Percentiles rank a stretch among this genome's conserved stretches.
These are phyloP conservation scores for Leptocoma aspasia DNA, from an alignment of 2,113 vertebrate genomes.

Conservation along the genomic window DNA sequence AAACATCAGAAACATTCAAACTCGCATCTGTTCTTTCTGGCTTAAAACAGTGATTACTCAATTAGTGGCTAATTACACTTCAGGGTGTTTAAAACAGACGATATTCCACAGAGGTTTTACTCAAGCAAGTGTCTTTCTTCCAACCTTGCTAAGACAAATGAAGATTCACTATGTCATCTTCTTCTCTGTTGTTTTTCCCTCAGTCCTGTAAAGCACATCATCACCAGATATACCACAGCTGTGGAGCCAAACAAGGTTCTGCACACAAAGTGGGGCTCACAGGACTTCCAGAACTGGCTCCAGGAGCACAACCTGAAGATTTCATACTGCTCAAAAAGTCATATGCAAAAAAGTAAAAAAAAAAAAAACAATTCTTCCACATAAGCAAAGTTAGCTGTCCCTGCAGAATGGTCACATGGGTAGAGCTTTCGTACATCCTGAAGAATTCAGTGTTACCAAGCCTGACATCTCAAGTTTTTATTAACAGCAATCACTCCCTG, in stretches of 20 bases:
- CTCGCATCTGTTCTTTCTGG: background rate
- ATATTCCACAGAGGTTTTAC: background rate
- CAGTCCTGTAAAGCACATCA: background rate
- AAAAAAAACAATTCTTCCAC: background rate
- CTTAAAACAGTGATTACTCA: background rate
- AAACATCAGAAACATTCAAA: background rate
- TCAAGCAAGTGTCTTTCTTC: background rate
- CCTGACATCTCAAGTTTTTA: background rate
- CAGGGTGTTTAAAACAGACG: background rate
- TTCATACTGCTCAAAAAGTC: background rate
- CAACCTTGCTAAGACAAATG: background rate
- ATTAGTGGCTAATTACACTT: background rate
- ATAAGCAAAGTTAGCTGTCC: background rate
- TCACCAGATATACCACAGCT: fast-evolving
- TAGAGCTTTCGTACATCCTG: background rate
- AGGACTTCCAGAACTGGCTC: background rate
- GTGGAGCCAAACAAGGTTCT: background rate
- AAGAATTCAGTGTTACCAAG: background rate
- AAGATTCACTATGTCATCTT: background rate
- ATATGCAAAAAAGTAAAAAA: background rate
- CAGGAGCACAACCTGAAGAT: background rate
- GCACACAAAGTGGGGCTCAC: background rate
- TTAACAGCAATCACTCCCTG: background rate
- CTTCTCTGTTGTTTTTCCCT: background rate
- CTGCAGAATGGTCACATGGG: background rate